Evolutionary conservation across 37 sponge, comb jelly and placozoan species (phyloP), one percentile per base, ranked within the genome.

Genomic region (Geodia barretti): DNA sequence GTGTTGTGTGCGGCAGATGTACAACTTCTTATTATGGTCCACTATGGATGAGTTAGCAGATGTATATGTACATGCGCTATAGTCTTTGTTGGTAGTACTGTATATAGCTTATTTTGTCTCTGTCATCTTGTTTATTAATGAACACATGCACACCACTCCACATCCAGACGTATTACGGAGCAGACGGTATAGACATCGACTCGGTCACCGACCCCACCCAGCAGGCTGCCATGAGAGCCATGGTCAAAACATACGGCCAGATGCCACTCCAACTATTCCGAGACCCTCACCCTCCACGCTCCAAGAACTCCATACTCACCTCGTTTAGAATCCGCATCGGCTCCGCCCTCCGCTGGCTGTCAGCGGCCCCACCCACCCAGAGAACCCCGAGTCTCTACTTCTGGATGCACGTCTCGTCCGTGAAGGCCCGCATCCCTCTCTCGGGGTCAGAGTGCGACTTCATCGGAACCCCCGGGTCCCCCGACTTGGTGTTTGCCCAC

Each of bases 171-270:
- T 95, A 95, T 81, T 87, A 85, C 68, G 84, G 91, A n/a, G 78
- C 64, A 30, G 89, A 83, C 47, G 95, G 91, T 24, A 88, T 87
- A 61, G 94, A 95, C 69, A 79, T 92, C 26, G 90, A 90, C 39
- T 73, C 79, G 7, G 84, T 93, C 25, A 73, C 73, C 23, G 89
- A 98, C 64, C 35, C 60, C 32, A 86, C 86, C 0, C 93, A 92
- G 54, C 91, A 91, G 0, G 89, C 79, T 0, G 93, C 95, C 58
- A 63, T 92, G 83, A 84, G 61, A 60, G 68, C 94, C 31, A 91
- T 91, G 94, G 91, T 98, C 68, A 87, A 87, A 76, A 98, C 92
- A 24, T 98, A 98, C 73, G 98, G 98, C 19, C 98, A 98, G 76
- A 92, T 95, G 79, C 98, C 98, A 70, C 75, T 75, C 3, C 95